These are phyloP conservation scores for Hemicentrotus pulcherrimus DNA, from an alignment of 35 echinoderm and acorn worm genomes.

Conservation along the genomic window DNA sequence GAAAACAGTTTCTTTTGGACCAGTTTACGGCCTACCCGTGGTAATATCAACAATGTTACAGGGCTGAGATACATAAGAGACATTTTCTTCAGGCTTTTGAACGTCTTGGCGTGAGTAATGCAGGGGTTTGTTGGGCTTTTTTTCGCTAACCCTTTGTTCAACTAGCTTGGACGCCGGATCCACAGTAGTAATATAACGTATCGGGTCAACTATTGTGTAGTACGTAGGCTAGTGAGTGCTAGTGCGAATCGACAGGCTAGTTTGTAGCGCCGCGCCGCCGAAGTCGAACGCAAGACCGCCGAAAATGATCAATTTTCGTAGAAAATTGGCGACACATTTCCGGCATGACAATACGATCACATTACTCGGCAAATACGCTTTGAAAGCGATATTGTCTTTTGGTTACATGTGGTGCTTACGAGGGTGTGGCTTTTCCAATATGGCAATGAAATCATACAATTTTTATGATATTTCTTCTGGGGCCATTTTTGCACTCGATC, in stretches of 20 bases:
- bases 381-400: background rate
- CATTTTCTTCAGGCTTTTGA: constrained; percentile 1
- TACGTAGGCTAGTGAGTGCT: too few relatives aligned
- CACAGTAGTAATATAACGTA: background rate
- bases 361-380: background rate
- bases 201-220: constrained; percentile 21
- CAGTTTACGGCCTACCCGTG: background rate
- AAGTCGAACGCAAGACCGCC: background rate
- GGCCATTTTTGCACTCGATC: background rate
- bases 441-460: constrained; percentile 29
- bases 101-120: constrained; percentile 25
- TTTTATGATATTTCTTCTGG: background rate
- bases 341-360: background rate
- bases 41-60: constrained; percentile 13
- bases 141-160: constrained; percentile 26
- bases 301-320: background rate
- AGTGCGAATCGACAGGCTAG: background rate
- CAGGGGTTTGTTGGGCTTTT: background rate
- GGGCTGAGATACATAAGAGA: background rate
- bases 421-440: constrained; percentile 33
- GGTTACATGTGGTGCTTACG: background rate
- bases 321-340: background rate
- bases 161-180: background rate
- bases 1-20: background rate
- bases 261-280: background rate